A percentile compares a stretch with the other conserved stretches of the same genome.
These are phyloP conservation scores for Chalcosyrphus nemorum DNA, from an alignment of 2,888 invertebrate species.

Conservation along the genomic window DNA sequence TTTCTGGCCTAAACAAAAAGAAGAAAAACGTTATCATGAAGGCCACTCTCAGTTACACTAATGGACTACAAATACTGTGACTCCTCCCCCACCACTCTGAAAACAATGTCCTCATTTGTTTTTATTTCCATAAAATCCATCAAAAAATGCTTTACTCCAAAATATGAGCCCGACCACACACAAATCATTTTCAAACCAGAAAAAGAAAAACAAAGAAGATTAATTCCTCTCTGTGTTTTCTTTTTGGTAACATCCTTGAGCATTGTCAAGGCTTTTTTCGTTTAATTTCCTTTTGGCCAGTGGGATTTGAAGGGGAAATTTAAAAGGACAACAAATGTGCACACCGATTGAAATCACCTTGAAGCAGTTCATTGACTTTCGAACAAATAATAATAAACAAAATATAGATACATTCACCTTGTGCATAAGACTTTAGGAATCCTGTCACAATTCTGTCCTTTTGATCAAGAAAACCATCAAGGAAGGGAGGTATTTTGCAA, in stretches of 20 bases:
- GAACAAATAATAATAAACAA: constrained; percentile 10
- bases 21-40: constrained; percentile 49
- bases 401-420: neutral
- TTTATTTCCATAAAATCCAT: constrained; percentile 68
- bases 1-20: neutral
- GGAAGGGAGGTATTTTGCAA: constrained; percentile 11
- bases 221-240: constrained; percentile 40
- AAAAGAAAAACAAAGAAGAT: constrained; percentile 30
- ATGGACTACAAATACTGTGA: constrained; percentile 65
- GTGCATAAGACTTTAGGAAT: too few relatives aligned
- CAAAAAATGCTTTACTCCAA: constrained; percentile 14
- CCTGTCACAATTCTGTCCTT: too few relatives aligned
- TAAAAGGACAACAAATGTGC: constrained; percentile 19
- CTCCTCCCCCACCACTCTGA: constrained; percentile 6
- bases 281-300: constrained; percentile 47
- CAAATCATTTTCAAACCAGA: constrained; percentile 65
- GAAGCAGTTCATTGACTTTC: constrained; percentile 52
- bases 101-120: constrained; percentile 68
- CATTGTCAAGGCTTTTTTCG: constrained; percentile 32
- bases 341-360: constrained; percentile 50
- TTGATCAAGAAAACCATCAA: constrained; percentile 12
- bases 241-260: constrained; percentile 1
- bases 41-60: constrained; percentile 36
- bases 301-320: neutral
- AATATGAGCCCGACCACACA: constrained; percentile 57